Percentiles rank a stretch among this genome's conserved stretches.
Conservation (phyloP, 2,888 invertebrate genomes). For the Agrotis clavis region DNA sequence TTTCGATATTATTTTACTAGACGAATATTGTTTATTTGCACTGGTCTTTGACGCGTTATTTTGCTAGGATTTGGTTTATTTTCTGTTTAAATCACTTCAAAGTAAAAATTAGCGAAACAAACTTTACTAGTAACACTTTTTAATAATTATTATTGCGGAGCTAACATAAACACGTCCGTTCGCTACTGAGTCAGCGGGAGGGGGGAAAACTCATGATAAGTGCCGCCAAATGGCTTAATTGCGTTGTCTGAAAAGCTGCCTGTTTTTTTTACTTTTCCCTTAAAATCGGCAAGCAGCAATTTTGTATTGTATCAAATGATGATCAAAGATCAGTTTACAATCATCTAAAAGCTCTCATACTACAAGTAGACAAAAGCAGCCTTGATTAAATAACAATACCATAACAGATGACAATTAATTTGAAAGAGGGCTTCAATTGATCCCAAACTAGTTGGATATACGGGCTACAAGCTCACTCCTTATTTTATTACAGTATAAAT, state of each 20-base stretch:
- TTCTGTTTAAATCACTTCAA: too few species aligned
- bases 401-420: constrained; percentile 57
- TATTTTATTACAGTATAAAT: constrained; percentile 11
- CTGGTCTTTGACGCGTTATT: too few species aligned
- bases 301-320: background rate
- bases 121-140: too few species aligned
- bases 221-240: background rate
- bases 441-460: constrained; percentile 43
- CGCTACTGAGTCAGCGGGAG: too few species aligned
- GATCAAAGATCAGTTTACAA: background rate
- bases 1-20: too few species aligned
- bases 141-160: too few species aligned
- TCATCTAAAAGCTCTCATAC: background rate
- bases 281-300: background rate
- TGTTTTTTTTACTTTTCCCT: background rate
- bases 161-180: too few species aligned
- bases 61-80: too few species aligned
- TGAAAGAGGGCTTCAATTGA: constrained; percentile 55
- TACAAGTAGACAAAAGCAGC: constrained; percentile 1
- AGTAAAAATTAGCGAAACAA: too few species aligned
- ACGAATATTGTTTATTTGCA: too few species aligned
- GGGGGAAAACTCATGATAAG: too few species aligned
- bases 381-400: constrained; percentile 54
- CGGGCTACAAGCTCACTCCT: constrained; percentile 40
- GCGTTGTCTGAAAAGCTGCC: background rate